Percentiles rank a stretch among this genome's conserved stretches.
These are phyloP conservation scores for Hyposoter dolosus DNA, from an alignment of 2,888 invertebrate genomes.

Conservation along the genomic window DNA sequence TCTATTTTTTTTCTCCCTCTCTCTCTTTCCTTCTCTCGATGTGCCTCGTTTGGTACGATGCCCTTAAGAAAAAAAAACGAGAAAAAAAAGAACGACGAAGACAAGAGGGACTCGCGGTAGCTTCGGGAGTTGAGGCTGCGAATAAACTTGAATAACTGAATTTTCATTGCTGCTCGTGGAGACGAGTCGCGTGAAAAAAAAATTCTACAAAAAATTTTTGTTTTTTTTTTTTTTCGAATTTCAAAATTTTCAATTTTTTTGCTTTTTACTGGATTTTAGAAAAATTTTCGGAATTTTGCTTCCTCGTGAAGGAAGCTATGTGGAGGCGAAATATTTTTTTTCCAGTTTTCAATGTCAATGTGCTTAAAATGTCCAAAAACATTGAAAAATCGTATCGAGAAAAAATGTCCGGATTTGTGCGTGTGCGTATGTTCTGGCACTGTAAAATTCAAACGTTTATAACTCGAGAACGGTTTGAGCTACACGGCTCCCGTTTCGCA, in stretches of 20 bases:
- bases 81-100: slow-evolving; percentile 17
- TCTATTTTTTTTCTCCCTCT: slow-evolving; percentile 18
- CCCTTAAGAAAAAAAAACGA: background rate
- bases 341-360: too few relatives aligned
- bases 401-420: too few relatives aligned
- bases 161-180: slow-evolving; percentile 55
- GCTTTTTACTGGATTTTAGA: background rate
- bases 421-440: too few relatives aligned
- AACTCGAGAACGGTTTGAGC: too few relatives aligned
- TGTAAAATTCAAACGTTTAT: too few relatives aligned
- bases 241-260: background rate
- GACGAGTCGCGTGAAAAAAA: slow-evolving; percentile 30
- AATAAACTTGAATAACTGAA: slow-evolving; percentile 65
- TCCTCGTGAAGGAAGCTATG: too few relatives aligned
- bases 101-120: slow-evolving; percentile 4
- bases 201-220: background rate
- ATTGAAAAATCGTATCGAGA: too few relatives aligned
- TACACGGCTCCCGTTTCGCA: too few relatives aligned
- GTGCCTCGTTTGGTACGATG: slow-evolving; percentile 38
- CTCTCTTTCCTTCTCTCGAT: background rate
- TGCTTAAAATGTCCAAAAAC: too few relatives aligned
- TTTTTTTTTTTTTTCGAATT: background rate
- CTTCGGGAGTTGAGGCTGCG: slow-evolving; percentile 21
- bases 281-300: too few relatives aligned
- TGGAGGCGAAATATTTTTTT: too few relatives aligned